Base-by-base conservation (phyloP, 2,888 invertebrate genomes). In the Andrena dorsata region DNA sequence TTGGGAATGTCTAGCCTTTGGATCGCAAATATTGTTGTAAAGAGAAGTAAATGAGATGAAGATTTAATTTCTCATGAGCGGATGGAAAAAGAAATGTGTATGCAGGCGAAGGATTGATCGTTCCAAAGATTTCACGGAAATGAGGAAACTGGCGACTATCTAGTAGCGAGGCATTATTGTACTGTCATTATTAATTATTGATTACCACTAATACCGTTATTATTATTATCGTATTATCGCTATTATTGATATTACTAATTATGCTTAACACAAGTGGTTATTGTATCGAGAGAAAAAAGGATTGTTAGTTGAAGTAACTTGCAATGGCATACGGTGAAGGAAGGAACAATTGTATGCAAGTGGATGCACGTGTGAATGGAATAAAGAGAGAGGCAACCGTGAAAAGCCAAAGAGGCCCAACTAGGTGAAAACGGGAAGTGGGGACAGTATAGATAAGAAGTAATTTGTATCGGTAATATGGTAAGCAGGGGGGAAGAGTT, bases 401-500 rank as follows among this genome's bases (percentile, higher is more conserved):
- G 53, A 72, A 4, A 60, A 26, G 60, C 30, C 69, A 68, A 66
- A 35, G 64, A 65, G 72, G 41, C 30, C 41, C n/a, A 61, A 47
- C 61, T 47, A 23, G 64, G 53, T 41, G 69, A 26, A 35, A 71
- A 78, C 56, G 49, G 53, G 26, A 49, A 70, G 81, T 16, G 66
- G 63, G 73, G 70, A 72, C 70, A 71, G 79, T 66, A 56, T 87
- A 85, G 85, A 73, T 85, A 80, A 76, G 74, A 58, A 74, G 65
- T 80, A 90, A 88, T 88, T 87, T 86, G 86, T 88, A 86, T 90
- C 80, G 84, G 58, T 88, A 88, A 85, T 88, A 86, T 71, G 84
- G 85, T 86, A 88, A 87, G 88, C 61, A 82, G 74, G 76, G 76
- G 80, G 83, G 91, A 88, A 88, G 89, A 90, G 89, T 91, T 88